A percentile compares a stretch with the other conserved stretches of the same genome.
These are phyloP conservation scores for Lutjanus argentimaculatus DNA, from an alignment of 2,797 vertebrate genomes.

Conservation along the genomic window DNA sequence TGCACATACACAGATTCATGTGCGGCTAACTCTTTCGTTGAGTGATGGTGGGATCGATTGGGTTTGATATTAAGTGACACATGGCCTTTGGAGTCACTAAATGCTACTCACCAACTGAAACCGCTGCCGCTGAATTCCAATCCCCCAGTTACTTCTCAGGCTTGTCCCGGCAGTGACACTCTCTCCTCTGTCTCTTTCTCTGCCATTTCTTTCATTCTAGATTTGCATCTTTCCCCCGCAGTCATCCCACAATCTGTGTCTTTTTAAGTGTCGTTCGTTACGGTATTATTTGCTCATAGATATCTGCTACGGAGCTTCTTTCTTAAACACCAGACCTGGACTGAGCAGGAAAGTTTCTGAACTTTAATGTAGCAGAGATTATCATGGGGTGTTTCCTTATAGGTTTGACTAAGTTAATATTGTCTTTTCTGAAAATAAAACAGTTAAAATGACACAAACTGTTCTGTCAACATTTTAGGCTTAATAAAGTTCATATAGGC, in stretches of 20 bases:
- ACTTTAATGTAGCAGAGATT: background rate
- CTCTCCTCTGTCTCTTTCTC: constrained; percentile 44
- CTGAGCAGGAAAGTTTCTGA: background rate
- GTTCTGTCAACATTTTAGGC: background rate
- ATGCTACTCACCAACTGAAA: constrained; percentile 75
- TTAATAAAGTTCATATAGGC: background rate
- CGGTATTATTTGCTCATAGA: constrained; percentile 39
- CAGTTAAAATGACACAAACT: background rate
- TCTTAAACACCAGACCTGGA: background rate
- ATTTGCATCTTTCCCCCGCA: constrained; percentile 61
- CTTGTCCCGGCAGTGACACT: constrained; percentile 52
- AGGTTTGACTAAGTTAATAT: constrained; percentile 1
- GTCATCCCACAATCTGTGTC: constrained; percentile 16
- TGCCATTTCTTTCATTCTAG: constrained; percentile 50
- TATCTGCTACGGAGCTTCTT: constrained; percentile 9
- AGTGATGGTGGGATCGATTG: constrained; percentile 77
- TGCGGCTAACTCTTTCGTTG: constrained; percentile 48
- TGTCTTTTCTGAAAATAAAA: background rate
- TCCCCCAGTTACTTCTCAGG: constrained; percentile 63
- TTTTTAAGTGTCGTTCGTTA: constrained; percentile 33
- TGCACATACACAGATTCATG: constrained; percentile 17
- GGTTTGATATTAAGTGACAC: constrained; percentile 83
- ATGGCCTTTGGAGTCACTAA: constrained; percentile 84
- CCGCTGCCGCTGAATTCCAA: constrained; percentile 67
- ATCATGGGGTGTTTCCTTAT: background rate